phyloP scores from a whole-genome alignment of 1,140 invertebrate genomes.

The Belonocnema kinseyi region DNA sequence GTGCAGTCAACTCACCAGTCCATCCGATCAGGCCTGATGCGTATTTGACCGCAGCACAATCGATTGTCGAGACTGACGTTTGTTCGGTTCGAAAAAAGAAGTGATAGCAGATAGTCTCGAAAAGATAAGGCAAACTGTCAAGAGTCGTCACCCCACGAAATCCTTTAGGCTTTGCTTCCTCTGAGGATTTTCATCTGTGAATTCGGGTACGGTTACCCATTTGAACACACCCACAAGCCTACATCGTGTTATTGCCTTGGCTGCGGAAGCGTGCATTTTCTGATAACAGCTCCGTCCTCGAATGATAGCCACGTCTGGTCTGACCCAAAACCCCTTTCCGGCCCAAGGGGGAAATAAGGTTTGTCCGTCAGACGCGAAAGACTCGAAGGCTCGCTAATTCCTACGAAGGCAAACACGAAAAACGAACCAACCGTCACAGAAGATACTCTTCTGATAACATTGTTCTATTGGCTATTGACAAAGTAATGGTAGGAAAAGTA shows the following conservation, averaged over 20 bases:
- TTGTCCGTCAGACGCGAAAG: constrained; percentile 7
- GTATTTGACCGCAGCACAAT: neutral
- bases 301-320: constrained; percentile 55
- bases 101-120: constrained; percentile 63
- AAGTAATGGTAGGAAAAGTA: constrained; percentile 6
- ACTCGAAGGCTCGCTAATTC: constrained; percentile 11
- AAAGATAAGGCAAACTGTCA: constrained; percentile 60
- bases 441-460: constrained; percentile 1
- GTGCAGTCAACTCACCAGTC: too few species aligned
- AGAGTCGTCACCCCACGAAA: constrained; percentile 55
- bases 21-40: too few species aligned
- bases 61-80: neutral
- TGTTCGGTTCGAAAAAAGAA: constrained; percentile 52
- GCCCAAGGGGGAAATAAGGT: neutral
- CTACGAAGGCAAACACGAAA: constrained; percentile 1
- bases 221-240: constrained; percentile 45
- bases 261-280: constrained; percentile 54
- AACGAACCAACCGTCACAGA: neutral
- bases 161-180: constrained; percentile 29
- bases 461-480: constrained; percentile 27
- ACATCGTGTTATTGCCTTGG: too few species aligned
- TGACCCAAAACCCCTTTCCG: constrained; percentile 12
- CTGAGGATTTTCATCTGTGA: constrained; percentile 56
- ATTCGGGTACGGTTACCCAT: constrained; percentile 58
- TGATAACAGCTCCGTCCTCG: constrained; percentile 44